These are phyloP conservation scores for Cyphomyrus discorhynchus DNA, from an alignment of 2,113 vertebrate genomes.

Conservation along the genomic window DNA sequence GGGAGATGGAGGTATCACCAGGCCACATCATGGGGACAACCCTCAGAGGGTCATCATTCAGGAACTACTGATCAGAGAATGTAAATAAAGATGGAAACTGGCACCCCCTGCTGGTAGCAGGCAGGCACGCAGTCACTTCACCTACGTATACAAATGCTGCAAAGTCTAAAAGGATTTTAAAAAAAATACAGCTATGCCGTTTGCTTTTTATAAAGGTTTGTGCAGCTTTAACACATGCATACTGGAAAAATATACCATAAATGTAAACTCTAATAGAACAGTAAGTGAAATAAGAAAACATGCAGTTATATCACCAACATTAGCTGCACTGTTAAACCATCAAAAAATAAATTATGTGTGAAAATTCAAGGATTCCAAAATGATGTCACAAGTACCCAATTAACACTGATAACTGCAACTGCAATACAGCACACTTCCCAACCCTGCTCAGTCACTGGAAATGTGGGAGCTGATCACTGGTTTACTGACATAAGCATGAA, in stretches of 20 bases:
- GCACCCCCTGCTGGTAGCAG: not conserved
- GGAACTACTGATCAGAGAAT: not conserved
- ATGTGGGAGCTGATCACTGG: not conserved
- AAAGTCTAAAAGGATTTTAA: not conserved
- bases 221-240: slow-evolving; percentile 33
- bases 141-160: not conserved
- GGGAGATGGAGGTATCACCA: not conserved
- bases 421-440: not conserved
- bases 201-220: slow-evolving; percentile 26
- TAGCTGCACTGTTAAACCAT: slow-evolving; percentile 16
- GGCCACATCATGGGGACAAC: not conserved
- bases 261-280: slow-evolving; percentile 39
- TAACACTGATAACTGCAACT: slow-evolving; percentile 11
- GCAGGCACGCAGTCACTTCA: not conserved
- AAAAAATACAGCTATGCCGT: slow-evolving; percentile 1
- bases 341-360: slow-evolving; percentile 18
- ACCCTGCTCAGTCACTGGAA: not conserved
- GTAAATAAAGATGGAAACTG: not conserved
- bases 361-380: slow-evolving; percentile 19
- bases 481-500: slow-evolving; percentile 11
- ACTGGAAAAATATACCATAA: slow-evolving; percentile 36
- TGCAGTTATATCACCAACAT: not conserved
- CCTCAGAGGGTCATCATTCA: not conserved
- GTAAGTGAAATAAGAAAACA: slow-evolving; percentile 33
- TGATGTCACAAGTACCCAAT: not conserved